A percentile compares a stretch with the other conserved stretches of the same genome.
Conservation (phyloP, 2,888 invertebrate genomes). For the Lacanobia oleracea region DNA sequence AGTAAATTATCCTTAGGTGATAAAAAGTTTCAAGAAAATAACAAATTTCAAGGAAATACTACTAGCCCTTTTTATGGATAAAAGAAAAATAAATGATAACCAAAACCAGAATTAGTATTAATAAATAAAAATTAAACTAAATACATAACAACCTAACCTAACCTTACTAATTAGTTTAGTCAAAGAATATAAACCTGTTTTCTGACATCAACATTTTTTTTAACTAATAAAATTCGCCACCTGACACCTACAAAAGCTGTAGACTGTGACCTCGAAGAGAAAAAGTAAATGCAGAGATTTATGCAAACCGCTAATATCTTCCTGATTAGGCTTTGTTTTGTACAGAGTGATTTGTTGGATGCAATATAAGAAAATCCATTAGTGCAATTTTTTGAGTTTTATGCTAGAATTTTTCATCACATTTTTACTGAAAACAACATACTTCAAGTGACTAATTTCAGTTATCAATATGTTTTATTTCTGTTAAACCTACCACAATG, state of each 20-base stretch:
- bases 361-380: too few species aligned
- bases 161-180: too few species aligned
- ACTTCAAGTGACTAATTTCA: too few species aligned
- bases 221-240: slow-evolving; percentile 4
- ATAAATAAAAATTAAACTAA: background rate
- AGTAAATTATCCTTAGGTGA: background rate
- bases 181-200: too few species aligned
- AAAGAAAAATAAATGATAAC: too few species aligned
- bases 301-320: too few species aligned
- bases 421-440: background rate
- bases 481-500: too few species aligned
- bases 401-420: background rate
- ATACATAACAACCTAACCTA: background rate
- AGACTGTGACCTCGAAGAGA: slow-evolving; percentile 40
- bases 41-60: background rate
- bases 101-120: background rate
- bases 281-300: too few species aligned
- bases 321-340: too few species aligned
- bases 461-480: too few species aligned
- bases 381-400: background rate
- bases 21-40: background rate
- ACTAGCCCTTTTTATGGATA: background rate
- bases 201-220: background rate
- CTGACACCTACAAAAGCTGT: slow-evolving; percentile 46
- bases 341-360: too few species aligned